phyloP scores from a whole-genome alignment of 92 coral and sea anemone genomes.

The Parazoanthus swiftii region DNA sequence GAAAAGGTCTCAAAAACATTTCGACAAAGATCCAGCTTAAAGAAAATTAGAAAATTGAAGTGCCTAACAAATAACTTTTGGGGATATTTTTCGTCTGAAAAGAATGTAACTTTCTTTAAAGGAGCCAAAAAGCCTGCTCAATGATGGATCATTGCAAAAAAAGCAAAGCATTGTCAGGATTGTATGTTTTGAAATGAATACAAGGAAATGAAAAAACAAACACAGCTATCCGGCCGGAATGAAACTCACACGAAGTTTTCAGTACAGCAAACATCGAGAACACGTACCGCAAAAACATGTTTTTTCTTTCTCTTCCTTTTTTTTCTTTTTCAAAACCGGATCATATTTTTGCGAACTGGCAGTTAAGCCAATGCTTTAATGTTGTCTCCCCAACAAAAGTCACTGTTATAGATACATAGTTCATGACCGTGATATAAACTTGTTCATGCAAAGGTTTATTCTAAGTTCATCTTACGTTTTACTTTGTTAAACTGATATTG shows the following conservation, averaged over 20 bases:
- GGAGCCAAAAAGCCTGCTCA: background rate
- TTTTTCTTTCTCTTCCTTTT: too few species aligned
- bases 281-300: background rate
- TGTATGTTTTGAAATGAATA: background rate
- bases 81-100: background rate
- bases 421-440: too few species aligned
- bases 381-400: too few species aligned
- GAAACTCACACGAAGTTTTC: background rate
- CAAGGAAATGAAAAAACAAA: background rate
- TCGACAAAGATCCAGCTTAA: background rate
- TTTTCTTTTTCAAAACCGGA: too few species aligned
- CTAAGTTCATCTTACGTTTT: too few species aligned
- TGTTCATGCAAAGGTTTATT: too few species aligned
- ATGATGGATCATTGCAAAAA: background rate
- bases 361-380: too few species aligned
- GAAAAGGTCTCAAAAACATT: background rate
- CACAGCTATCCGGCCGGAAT: background rate
- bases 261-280: background rate
- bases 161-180: background rate
- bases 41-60: background rate
- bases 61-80: background rate
- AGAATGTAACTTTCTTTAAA: background rate
- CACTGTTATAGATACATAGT: too few species aligned
- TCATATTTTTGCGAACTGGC: background rate
- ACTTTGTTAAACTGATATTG: background rate